These are phyloP conservation scores for Battus philenor DNA, from an alignment of 1,140 invertebrate genomes.

Conservation along the genomic window DNA sequence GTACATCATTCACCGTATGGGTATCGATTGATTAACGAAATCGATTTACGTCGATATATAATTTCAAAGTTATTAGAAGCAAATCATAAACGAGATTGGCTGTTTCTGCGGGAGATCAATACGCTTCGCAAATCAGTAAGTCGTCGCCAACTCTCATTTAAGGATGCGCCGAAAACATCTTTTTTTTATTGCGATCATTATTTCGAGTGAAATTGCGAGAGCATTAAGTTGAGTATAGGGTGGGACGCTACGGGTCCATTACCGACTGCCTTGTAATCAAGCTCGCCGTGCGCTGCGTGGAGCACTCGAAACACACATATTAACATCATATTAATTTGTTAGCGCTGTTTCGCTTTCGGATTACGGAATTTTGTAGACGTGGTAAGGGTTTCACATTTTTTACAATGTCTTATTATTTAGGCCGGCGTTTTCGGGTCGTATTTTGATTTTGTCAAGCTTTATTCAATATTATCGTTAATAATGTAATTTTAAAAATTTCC, in stretches of 20 bases:
- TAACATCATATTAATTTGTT: constrained; percentile 64
- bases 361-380: constrained; percentile 16
- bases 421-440: no score
- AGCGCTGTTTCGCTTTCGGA: constrained; percentile 47
- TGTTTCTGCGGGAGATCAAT: constrained; percentile 30
- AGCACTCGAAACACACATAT: constrained; percentile 41
- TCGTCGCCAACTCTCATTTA: constrained; percentile 56
- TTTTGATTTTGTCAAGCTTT: no score
- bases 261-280: constrained; percentile 60
- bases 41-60: constrained; percentile 19
- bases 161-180: constrained; percentile 53
- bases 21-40: constrained; percentile 7
- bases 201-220: constrained; percentile 72
- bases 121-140: constrained; percentile 30
- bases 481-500: no score
- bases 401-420: no score
- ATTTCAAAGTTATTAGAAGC: constrained; percentile 39
- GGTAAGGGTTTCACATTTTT: not conserved
- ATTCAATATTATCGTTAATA: no score
- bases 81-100: constrained; percentile 29
- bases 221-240: constrained; percentile 72
- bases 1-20: no score
- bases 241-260: constrained; percentile 56
- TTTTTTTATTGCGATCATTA: constrained; percentile 71
- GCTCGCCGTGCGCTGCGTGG: constrained; percentile 28